phyloP scores from a whole-genome alignment of 2,113 vertebrate genomes.

The Gymnorhina tibicen region DNA sequence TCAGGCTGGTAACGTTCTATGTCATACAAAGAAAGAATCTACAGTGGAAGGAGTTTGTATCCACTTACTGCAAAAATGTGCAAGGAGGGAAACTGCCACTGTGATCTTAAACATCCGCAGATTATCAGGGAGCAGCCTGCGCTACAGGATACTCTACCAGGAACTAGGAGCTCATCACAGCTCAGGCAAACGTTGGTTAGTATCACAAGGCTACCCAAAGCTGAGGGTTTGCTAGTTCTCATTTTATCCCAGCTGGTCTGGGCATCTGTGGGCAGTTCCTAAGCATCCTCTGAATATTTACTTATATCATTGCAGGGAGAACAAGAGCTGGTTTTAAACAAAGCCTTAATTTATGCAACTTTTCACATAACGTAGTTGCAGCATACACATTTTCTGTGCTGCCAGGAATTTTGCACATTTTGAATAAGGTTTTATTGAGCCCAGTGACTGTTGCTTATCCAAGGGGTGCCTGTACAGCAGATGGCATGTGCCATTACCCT shows the following conservation, averaged over 20 bases:
- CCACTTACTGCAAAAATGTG: background rate
- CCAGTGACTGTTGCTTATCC: background rate
- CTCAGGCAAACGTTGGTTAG: background rate
- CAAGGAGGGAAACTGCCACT: background rate
- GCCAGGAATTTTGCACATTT: background rate
- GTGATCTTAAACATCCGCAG: background rate
- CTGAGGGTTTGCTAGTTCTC: background rate
- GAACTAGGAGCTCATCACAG: background rate
- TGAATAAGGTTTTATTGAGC: background rate
- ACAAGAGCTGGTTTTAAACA: background rate
- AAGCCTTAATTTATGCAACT: background rate
- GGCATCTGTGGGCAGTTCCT: background rate
- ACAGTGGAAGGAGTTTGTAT: background rate
- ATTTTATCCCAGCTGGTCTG: background rate
- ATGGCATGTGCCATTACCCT: background rate
- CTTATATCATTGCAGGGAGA: background rate
- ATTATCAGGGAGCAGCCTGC: background rate
- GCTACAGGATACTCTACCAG: background rate
- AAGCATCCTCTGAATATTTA: background rate
- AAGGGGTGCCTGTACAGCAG: constrained; percentile 2
- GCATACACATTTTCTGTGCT: background rate
- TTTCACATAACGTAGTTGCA: background rate
- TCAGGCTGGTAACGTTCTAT: background rate
- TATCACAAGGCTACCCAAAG: background rate
- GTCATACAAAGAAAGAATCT: background rate